Evolutionary conservation across 1,140 invertebrate genomes (phyloP).

Genomic region (Solenopsis fugax): DNA sequence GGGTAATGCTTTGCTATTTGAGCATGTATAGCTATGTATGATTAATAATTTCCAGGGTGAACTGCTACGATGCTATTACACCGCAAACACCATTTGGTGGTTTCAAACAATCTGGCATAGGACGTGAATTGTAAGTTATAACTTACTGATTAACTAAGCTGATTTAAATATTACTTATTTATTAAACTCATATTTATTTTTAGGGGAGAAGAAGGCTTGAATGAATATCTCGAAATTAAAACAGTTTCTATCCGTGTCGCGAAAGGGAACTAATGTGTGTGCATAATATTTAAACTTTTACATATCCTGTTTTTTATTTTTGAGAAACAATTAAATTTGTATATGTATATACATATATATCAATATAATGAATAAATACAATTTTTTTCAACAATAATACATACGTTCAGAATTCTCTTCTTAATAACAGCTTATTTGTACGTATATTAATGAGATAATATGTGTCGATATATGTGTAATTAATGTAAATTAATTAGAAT

Average conservation of each 20-base stretch:
- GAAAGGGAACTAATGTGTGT: slow-evolving; percentile 28
- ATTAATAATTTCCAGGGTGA: slow-evolving; percentile 88
- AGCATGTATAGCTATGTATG: neutral
- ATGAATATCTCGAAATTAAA: slow-evolving; percentile 92
- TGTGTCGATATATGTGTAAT: neutral
- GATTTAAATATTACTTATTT: neutral
- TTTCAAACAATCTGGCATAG: slow-evolving; percentile 94
- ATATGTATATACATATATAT: too few species aligned
- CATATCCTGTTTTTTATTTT: too few species aligned
- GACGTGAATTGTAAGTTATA: slow-evolving; percentile 91
- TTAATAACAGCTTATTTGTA: neutral
- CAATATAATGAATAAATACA: slow-evolving; percentile 2
- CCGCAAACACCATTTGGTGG: slow-evolving; percentile 95
- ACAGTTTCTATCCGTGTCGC: slow-evolving; percentile 89
- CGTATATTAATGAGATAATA: neutral
- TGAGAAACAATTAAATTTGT: neutral
- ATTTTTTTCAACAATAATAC: neutral
- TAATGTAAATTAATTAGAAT: neutral
- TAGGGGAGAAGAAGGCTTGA: slow-evolving; percentile 92
- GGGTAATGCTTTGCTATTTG: neutral
- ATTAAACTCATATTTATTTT: slow-evolving; percentile 75
- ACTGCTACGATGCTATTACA: slow-evolving; percentile 92
- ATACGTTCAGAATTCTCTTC: neutral
- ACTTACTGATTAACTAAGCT: neutral
- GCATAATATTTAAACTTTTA: neutral